Conservation (phyloP, 2,113 vertebrate genomes). For the Ibidorhyncha struthersii region DNA sequence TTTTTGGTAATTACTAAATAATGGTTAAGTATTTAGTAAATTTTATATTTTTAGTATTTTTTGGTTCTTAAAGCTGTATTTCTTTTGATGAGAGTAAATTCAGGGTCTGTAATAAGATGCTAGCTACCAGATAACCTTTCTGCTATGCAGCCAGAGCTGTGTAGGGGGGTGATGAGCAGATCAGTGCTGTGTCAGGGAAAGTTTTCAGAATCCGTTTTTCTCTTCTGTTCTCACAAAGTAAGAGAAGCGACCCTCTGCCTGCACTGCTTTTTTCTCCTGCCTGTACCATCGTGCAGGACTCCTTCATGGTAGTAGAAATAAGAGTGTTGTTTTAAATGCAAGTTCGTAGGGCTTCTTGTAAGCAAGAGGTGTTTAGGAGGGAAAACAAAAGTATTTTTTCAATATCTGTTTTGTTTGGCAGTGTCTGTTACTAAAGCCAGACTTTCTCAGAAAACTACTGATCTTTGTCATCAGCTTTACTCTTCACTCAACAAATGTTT, state of each 20-base stretch:
- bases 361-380: neutral
- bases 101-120: neutral
- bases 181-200: neutral
- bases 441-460: neutral
- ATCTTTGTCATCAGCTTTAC: neutral
- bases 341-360: neutral
- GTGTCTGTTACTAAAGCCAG: neutral
- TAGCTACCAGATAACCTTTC: neutral
- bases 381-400: neutral
- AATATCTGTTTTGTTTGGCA: neutral
- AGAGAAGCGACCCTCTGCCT: neutral
- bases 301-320: neutral
- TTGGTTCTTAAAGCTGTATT: neutral
- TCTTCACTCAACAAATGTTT: neutral
- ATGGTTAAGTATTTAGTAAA: neutral
- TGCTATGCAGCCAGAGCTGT: neutral
- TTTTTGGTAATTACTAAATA: neutral
- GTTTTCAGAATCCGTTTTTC: neutral
- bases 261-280: neutral
- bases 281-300: neutral
- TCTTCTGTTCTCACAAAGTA: accelerated
- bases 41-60: neutral
- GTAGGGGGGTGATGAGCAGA: neutral
- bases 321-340: neutral
- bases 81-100: neutral